A percentile compares a stretch with the other conserved stretches of the same genome.
Evolutionary conservation across 2,113 vertebrate genomes (phyloP).

Genomic region (Pachycephala philippinensis): DNA sequence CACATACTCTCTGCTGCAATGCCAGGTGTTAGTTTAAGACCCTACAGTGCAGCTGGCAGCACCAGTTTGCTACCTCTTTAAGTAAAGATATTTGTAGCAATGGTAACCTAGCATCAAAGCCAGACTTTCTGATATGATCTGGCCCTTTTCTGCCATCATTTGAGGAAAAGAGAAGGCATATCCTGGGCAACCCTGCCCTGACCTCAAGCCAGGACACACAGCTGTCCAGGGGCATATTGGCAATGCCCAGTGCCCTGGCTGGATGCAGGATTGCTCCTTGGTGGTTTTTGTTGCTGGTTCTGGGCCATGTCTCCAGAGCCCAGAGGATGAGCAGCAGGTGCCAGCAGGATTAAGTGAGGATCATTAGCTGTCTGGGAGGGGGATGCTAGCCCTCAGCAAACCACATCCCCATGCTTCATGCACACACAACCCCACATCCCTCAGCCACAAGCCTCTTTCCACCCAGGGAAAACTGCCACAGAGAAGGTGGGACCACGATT

Average conservation of each 20-base stretch:
- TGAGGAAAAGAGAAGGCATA: neutral
- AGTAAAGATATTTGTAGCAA: neutral
- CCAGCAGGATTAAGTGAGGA: neutral
- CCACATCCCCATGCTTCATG: neutral
- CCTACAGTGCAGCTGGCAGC: neutral
- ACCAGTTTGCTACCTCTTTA: neutral
- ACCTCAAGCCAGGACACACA: neutral
- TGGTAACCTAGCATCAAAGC: neutral
- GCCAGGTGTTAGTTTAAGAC: neutral
- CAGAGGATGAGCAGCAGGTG: neutral
- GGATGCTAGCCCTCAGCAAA: neutral
- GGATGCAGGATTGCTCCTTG: neutral
- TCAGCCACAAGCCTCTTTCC: neutral
- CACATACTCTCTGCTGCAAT: neutral
- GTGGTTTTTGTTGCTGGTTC: neutral
- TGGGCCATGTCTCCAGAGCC: neutral
- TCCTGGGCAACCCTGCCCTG: neutral
- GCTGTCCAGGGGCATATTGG: neutral
- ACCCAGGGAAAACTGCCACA: neutral
- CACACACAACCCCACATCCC: rapidly evolving
- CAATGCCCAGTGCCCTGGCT: neutral
- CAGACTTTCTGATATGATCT: neutral
- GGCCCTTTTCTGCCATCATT: neutral
- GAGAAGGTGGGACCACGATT: neutral
- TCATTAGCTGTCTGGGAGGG: neutral